Base-by-base conservation (phyloP, 2,888 invertebrate species). In the Zelleria hepariella region DNA sequence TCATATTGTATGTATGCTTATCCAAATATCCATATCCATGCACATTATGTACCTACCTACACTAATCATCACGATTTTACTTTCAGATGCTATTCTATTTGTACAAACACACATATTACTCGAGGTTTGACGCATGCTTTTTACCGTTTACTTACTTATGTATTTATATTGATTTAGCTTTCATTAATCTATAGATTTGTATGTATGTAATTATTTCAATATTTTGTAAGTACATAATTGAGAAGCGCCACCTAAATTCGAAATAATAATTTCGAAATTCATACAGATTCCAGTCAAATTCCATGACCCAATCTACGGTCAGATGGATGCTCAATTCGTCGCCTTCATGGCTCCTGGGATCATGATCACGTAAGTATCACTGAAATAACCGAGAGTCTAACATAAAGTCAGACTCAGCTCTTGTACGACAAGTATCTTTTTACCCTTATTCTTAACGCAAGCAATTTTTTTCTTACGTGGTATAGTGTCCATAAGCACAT, bases 281-380 rank as follows among this genome's bases (percentile, higher is more conserved):
- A n/a, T 60, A 56, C 69, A 87, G 87, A 75, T 92, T 58, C 95
- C 95, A 0, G 85, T 95, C 1, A 76, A 92, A 80, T 93, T 95
- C 71, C 85, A 92, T 61, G 87, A 92, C 8, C 94, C 95, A 0
- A 82, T 96, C 52, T 95, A 91, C 71, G 96, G 96, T 1, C 80
- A 80, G 10, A 82, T 83, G 59, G 90, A 94, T 60, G 92, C 94
- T 2, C 93, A 92, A 63, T 95, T 94, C 74, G 92, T 93, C 5
- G 91, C 92, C 61, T 97, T 95, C 76, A 94, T 96, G 91, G 94
- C 95, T 0, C 97, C 97, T 0, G 95, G 95, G 5, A 92, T 96
- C 57, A 91, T 97, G 66, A 89, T 96, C 66, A 93, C 94, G 95
- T 95, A 80, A 92, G 92, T 86, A 58, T 20, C 10, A 21, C 20